Percentiles rank a stretch among this genome's conserved stretches.
Conservation (phyloP, 2,113 vertebrate genomes). For the Malurus melanocephalus region DNA sequence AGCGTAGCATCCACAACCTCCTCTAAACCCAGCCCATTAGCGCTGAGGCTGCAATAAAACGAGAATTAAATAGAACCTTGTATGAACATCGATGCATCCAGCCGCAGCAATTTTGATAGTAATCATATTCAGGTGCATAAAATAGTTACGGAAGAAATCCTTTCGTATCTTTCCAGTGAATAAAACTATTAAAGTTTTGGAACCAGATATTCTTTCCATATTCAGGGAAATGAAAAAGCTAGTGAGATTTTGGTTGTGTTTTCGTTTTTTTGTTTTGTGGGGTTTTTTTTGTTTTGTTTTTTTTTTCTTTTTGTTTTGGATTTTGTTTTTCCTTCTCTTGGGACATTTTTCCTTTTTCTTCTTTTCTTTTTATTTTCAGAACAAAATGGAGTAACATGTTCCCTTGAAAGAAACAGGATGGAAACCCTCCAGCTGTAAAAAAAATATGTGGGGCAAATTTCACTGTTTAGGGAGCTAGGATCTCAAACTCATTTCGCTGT, state of each 20-base stretch:
- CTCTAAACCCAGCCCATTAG: neutral
- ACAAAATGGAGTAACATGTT: neutral
- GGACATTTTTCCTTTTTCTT: accelerated
- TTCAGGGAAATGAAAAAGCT: neutral
- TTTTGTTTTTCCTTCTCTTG: neutral
- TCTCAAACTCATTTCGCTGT: neutral
- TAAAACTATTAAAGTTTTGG: neutral
- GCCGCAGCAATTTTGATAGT: neutral
- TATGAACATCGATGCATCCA: neutral
- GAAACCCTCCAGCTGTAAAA: neutral
- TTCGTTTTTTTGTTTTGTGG: neutral
- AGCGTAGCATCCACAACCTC: neutral
- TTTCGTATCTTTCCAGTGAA: neutral
- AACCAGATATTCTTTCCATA: neutral
- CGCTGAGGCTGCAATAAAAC: neutral
- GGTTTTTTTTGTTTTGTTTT: no score
- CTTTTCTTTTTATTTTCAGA: neutral
- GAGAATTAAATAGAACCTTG: neutral
- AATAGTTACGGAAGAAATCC: neutral
- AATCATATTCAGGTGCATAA: neutral
- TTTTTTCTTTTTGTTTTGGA: no score
- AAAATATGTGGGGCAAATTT: neutral
- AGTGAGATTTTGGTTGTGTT: neutral
- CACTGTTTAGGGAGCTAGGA: neutral
- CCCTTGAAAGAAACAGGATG: neutral